These are phyloP conservation scores for Paratrypauchen microcephalus DNA, from an alignment of 2,797 vertebrate species.

Conservation along the genomic window DNA sequence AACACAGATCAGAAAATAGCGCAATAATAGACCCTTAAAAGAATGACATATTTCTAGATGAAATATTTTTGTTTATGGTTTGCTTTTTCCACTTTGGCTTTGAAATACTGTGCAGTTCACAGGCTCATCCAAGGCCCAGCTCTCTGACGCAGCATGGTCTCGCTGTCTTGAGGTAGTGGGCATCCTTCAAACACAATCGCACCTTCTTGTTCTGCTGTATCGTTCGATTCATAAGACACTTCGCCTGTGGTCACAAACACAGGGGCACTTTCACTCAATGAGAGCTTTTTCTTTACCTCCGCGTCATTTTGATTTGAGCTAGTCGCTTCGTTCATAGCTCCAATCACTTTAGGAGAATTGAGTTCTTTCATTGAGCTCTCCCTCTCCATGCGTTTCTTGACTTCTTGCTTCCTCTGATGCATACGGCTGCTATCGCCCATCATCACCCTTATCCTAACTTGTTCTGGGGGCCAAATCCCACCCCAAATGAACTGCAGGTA, in stretches of 20 bases:
- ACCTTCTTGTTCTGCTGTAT: slow-evolving; percentile 22
- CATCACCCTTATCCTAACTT: slow-evolving; percentile 78
- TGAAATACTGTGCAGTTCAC: slow-evolving; percentile 42
- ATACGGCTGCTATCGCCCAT: slow-evolving; percentile 80
- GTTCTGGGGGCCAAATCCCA: slow-evolving; percentile 82
- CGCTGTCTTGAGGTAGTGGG: slow-evolving; percentile 33
- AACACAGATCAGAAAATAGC: too few relatives aligned
- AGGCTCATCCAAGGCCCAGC: slow-evolving; percentile 71
- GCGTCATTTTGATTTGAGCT: slow-evolving; percentile 42
- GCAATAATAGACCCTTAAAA: neutral
- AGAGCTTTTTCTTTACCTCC: slow-evolving; percentile 13
- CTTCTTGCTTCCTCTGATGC: slow-evolving; percentile 76
- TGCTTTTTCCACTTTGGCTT: neutral
- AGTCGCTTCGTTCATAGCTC: slow-evolving; percentile 40
- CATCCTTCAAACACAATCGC: slow-evolving; percentile 20
- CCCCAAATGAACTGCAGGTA: slow-evolving; percentile 91
- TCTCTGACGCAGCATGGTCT: slow-evolving; percentile 72
- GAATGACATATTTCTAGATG: neutral
- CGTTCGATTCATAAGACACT: slow-evolving; percentile 38
- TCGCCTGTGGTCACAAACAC: slow-evolving; percentile 24
- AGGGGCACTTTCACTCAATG: slow-evolving; percentile 37
- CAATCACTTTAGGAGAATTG: slow-evolving; percentile 49
- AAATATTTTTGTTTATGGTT: neutral
- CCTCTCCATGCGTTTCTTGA: slow-evolving; percentile 73
- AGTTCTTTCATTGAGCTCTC: slow-evolving; percentile 67